These are phyloP conservation scores for Anarsia innoxiella DNA, from an alignment of 2,888 invertebrate species.

Conservation along the genomic window DNA sequence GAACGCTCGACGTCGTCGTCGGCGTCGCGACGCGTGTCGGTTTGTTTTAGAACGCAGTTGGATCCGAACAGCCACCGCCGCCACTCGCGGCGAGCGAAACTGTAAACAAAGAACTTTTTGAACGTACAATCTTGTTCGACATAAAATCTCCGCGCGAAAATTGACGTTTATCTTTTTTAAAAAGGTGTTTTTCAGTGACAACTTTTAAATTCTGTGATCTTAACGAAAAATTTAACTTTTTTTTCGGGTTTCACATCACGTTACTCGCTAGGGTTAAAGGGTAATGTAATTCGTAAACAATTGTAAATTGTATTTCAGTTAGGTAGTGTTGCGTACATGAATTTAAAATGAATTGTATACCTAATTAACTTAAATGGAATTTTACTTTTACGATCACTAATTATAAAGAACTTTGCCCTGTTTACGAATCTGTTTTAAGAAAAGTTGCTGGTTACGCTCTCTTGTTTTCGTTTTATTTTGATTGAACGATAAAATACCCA, in stretches of 20 bases:
- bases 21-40: constrained; percentile 8
- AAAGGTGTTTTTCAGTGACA: constrained; percentile 4
- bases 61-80: constrained; percentile 20
- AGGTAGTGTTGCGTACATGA: not conserved
- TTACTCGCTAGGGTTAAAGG: constrained; percentile 3
- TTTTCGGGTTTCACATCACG: not conserved
- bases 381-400: too few species aligned
- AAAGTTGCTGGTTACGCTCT: too few species aligned
- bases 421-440: too few species aligned
- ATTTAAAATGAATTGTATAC: not conserved
- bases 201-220: not conserved
- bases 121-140: too few species aligned
- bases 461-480: too few species aligned
- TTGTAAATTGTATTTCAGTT: constrained; percentile 6
- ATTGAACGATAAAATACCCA: too few species aligned
- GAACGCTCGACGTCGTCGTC: constrained; percentile 25
- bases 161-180: not conserved
- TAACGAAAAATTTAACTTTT: not conserved
- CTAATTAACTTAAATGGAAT: too few species aligned
- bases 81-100: constrained; percentile 22
- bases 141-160: constrained; percentile 1
- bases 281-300: constrained; percentile 8
- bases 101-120: constrained; percentile 28
- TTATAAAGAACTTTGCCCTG: too few species aligned
- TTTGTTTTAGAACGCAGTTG: constrained; percentile 30